Percentiles rank a stretch among this genome's conserved stretches.
Conservation (phyloP, 2,113 vertebrate species). For the Plecturocebus donacophilus region DNA sequence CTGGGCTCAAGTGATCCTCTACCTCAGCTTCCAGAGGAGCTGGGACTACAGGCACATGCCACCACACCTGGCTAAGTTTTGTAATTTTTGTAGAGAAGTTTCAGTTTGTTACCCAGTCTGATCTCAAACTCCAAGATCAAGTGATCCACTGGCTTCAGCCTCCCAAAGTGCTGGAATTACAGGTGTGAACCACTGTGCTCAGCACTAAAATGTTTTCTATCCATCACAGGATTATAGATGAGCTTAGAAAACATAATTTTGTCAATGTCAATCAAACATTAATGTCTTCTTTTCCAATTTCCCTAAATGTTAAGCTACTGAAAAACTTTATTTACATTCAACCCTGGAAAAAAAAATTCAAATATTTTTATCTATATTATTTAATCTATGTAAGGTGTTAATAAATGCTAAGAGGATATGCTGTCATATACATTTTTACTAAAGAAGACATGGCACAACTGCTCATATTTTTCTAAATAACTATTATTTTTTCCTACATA, state of each 20-base stretch:
- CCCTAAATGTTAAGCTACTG: not conserved
- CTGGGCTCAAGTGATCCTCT: too few species aligned
- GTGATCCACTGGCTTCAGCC: too few species aligned
- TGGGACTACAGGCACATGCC: too few species aligned
- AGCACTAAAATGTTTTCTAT: not conserved
- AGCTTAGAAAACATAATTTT: not conserved
- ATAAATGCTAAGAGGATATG: not conserved
- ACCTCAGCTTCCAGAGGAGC: too few species aligned
- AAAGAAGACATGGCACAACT: not conserved
- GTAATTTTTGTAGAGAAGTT: too few species aligned
- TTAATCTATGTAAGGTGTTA: not conserved
- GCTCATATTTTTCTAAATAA: not conserved
- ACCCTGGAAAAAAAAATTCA: not conserved
- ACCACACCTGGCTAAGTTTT: too few species aligned
- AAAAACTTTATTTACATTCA: conserved; percentile 39
- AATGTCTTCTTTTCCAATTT: not conserved
- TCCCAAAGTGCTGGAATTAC: too few species aligned
- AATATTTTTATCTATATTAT: not conserved
- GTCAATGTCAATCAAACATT: not conserved
- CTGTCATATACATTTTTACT: not conserved
- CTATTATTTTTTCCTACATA: conserved; percentile 35
- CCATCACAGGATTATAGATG: not conserved
- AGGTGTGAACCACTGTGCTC: too few species aligned
- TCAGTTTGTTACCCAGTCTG: too few species aligned
- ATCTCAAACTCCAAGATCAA: too few species aligned